phyloP scores from a whole-genome alignment of 2,113 vertebrate genomes.

The Phylloscopus trochilus region DNA sequence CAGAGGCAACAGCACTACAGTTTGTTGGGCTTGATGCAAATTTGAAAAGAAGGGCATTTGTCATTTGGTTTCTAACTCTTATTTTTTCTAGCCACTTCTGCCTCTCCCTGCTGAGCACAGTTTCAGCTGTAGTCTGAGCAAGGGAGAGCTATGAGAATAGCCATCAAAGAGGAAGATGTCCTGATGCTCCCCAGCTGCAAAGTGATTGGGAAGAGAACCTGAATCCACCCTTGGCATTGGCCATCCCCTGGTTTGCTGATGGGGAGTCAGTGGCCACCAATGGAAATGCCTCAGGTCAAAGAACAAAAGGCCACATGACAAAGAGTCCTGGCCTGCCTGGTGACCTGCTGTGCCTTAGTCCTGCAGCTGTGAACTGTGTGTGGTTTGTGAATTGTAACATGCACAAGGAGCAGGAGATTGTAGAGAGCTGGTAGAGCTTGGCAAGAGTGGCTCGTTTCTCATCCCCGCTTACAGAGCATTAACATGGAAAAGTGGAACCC shows the following conservation, averaged over 20 bases:
- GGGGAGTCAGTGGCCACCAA: neutral
- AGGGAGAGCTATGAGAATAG: neutral
- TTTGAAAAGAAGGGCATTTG: neutral
- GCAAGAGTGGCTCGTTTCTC: neutral
- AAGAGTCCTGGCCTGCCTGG: neutral
- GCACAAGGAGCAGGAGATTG: neutral
- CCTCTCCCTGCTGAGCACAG: neutral
- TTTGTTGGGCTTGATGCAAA: neutral
- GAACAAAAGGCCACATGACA: too few species aligned
- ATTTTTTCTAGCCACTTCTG: neutral
- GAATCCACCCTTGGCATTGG: neutral
- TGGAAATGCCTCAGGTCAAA: neutral
- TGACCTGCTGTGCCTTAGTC: neutral
- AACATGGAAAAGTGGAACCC: neutral
- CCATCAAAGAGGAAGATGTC: neutral
- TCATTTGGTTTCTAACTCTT: neutral
- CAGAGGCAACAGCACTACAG: neutral
- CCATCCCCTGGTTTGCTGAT: neutral
- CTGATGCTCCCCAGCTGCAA: neutral
- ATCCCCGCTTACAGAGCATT: neutral
- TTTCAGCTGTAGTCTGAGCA: neutral
- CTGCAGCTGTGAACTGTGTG: neutral
- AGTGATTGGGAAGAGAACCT: neutral
- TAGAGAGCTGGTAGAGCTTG: neutral
- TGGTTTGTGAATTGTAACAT: fast-evolving